phyloP scores from a whole-genome alignment of 2,113 vertebrate genomes.

The Dinomys branickii region DNA sequence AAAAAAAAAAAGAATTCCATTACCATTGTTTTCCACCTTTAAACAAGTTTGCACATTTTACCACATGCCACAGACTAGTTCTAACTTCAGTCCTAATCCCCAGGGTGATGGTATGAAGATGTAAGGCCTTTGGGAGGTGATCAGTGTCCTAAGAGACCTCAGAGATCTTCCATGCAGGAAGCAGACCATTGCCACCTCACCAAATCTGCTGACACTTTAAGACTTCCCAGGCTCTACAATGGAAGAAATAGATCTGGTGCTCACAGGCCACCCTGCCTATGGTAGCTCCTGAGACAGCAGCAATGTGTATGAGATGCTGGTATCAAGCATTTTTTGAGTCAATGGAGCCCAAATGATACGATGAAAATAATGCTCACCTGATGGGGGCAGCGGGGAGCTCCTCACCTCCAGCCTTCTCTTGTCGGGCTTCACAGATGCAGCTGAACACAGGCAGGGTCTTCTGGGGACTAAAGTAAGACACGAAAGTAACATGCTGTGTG shows the following conservation, averaged over 20 bases:
- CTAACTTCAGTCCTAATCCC: not conserved
- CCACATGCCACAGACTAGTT: not conserved
- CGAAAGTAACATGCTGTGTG: conserved; percentile 71
- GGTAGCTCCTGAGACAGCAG: not conserved
- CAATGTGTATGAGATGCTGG: not conserved
- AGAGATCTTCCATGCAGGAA: not conserved
- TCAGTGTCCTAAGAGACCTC: not conserved
- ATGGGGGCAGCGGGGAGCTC: conserved; percentile 74
- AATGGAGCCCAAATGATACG: not conserved
- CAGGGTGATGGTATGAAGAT: not conserved
- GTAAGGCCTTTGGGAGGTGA: not conserved
- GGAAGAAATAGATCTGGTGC: not conserved
- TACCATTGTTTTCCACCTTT: not conserved
- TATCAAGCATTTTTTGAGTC: not conserved
- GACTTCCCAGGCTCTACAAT: not conserved
- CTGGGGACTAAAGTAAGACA: conserved; percentile 81
- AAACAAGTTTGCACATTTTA: conserved; percentile 36
- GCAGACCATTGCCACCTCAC: not conserved
- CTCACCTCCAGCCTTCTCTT: conserved; percentile 84
- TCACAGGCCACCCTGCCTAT: not conserved
- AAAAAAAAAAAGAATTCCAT: not conserved
- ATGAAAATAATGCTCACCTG: conserved; percentile 86
- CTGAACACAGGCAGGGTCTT: conserved; percentile 91
- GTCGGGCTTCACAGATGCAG: conserved; percentile 90
- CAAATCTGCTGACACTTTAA: not conserved